Percentiles rank a stretch among this genome's conserved stretches.
These are phyloP conservation scores for Diachrysia chrysitis DNA, from an alignment of 2,888 invertebrate genomes.

Conservation along the genomic window DNA sequence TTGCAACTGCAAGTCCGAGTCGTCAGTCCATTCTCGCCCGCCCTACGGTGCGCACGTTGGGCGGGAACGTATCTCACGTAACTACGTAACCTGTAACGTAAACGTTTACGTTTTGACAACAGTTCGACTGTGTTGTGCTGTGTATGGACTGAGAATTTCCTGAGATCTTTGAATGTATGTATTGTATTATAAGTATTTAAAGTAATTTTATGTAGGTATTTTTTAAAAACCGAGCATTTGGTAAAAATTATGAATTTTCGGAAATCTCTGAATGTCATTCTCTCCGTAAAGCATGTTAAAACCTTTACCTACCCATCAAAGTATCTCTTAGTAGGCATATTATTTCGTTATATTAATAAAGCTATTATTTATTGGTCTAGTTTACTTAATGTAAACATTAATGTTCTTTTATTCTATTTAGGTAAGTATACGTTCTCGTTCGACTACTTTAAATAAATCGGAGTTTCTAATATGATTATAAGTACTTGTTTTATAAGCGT, in stretches of 20 bases:
- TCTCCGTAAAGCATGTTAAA: background rate
- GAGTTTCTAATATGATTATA: too few relatives aligned
- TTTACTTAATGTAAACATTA: too few relatives aligned
- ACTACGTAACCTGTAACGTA: slow-evolving; percentile 47
- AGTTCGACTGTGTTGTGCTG: slow-evolving; percentile 44
- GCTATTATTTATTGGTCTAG: too few relatives aligned
- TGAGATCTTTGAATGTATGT: slow-evolving; percentile 48
- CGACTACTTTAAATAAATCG: too few relatives aligned
- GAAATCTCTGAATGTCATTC: background rate
- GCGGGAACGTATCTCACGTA: slow-evolving; percentile 46
- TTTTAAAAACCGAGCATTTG: background rate
- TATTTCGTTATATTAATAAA: background rate
- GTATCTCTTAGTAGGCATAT: too few relatives aligned
- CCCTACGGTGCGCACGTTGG: slow-evolving; percentile 72
- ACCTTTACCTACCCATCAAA: background rate
- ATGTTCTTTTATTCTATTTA: too few relatives aligned
- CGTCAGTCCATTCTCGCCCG: slow-evolving; percentile 70
- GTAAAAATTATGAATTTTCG: background rate
- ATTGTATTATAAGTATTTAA: background rate
- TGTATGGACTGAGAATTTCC: slow-evolving; percentile 31
- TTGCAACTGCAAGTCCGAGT: slow-evolving; percentile 65
- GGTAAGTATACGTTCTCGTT: too few relatives aligned
- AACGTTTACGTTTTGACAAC: slow-evolving; percentile 48
- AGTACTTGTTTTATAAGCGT: too few relatives aligned
- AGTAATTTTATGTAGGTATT: background rate